These are phyloP conservation scores for Agonopterix subpropinquella DNA, from an alignment of 2,888 invertebrate genomes.

Conservation along the genomic window DNA sequence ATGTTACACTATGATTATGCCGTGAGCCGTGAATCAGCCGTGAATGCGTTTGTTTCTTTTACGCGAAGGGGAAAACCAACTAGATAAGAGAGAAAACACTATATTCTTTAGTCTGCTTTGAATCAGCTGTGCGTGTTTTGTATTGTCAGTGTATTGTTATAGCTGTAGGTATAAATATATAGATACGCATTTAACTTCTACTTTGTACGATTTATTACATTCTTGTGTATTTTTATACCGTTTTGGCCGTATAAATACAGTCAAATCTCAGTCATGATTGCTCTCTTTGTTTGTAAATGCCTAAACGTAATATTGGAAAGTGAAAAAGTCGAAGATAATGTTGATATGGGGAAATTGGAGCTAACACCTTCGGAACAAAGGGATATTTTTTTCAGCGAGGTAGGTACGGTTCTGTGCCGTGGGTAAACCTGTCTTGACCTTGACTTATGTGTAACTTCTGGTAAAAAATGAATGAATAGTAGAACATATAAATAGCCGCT, in stretches of 20 bases:
- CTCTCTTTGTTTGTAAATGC: conserved; percentile 83
- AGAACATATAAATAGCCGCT: conserved; percentile 1
- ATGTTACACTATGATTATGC: too few relatives aligned
- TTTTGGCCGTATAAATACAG: conserved; percentile 31
- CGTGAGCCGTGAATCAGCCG: too few relatives aligned
- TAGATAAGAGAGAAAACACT: too few relatives aligned
- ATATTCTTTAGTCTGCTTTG: too few relatives aligned
- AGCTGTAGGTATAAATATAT: conserved; percentile 27
- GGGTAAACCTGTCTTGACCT: conserved; percentile 66
- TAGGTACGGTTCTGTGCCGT: conserved; percentile 45
- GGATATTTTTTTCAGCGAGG: conserved; percentile 81
- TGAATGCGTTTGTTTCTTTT: too few relatives aligned
- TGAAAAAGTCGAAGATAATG: conserved; percentile 73
- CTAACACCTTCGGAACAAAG: conserved; percentile 75
- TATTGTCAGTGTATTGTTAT: conserved; percentile 13
- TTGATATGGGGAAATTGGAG: conserved; percentile 73
- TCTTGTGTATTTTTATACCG: conserved; percentile 50
- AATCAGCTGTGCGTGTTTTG: conserved; percentile 12
- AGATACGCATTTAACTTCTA: conserved; percentile 39
- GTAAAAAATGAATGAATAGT: conserved; percentile 12
- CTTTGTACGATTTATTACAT: conserved; percentile 39
- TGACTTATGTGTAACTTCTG: conserved; percentile 44
- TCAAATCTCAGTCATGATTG: conserved; percentile 54
- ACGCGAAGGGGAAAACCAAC: too few relatives aligned
- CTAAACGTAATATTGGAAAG: conserved; percentile 81